Evolutionary conservation across 2,888 invertebrate genomes (phyloP).

Genomic region (Copidosoma aretas): DNA sequence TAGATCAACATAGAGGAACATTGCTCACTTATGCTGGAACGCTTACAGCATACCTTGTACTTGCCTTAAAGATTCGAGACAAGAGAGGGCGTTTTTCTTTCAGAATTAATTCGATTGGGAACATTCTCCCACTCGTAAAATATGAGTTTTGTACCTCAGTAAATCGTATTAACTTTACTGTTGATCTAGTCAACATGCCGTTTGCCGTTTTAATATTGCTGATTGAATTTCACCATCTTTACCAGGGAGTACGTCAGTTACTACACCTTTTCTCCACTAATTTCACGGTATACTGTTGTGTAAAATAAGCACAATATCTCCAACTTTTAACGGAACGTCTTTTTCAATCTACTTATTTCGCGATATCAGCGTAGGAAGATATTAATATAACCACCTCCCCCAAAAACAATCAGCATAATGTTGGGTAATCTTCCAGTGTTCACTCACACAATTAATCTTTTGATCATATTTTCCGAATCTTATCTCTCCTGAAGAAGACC

Average conservation of each 20-base stretch:
- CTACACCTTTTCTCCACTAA: neutral
- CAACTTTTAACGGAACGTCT: neutral
- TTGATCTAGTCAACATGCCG: neutral
- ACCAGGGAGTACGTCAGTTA: neutral
- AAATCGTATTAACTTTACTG: neutral
- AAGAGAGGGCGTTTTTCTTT: neutral
- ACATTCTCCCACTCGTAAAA: neutral
- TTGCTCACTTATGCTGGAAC: too few relatives aligned
- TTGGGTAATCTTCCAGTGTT: neutral
- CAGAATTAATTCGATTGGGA: neutral
- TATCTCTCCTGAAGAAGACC: slow-evolving; percentile 25
- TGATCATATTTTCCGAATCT: neutral
- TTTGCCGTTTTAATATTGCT: neutral
- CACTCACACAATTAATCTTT: neutral
- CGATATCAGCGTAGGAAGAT: neutral
- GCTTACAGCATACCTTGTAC: too few relatives aligned
- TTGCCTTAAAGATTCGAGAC: too few relatives aligned
- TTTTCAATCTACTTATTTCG: neutral
- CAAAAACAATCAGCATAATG: neutral
- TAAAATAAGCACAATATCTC: slow-evolving; percentile 1
- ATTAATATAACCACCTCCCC: neutral
- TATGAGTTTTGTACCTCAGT: neutral
- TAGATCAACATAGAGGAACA: too few relatives aligned
- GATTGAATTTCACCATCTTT: neutral
- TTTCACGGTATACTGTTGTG: neutral